Base-by-base conservation (phyloP, 2,113 vertebrate genomes). In the Strigops habroptila region DNA sequence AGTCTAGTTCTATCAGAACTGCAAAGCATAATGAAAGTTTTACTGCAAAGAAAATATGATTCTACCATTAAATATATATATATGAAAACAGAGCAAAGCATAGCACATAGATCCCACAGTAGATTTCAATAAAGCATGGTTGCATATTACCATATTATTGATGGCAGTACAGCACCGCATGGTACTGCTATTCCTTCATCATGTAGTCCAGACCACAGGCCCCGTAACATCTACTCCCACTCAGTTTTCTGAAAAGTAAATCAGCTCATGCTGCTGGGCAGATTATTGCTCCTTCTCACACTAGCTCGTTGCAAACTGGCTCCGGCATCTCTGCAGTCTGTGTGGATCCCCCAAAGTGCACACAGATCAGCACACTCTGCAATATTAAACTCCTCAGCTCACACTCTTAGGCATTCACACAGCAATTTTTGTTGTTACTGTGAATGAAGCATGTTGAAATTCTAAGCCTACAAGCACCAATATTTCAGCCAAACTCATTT, bases 401-500 rank as follows among this genome's bases (percentile, higher is more conserved):
- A 75, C 43, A 8, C 22, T 78, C 73, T 88, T 71, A 69, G 41
- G 46, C 44, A 92, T 82, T 78, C 80, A 71, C 52, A 65, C 18
- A 27, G 48, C 48, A 49, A 68, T 87, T 90, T 89, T 65, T 82
- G 69, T 63, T 74, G 30, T 51, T 94, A 57, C 49, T 90, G 80
- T 94, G 90, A 94, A 91, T 86, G 64, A 90, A 95, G 43, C 57
- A 68, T 65, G 75, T 86, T 91, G 86, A 91, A 96, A 97, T 86
- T 93, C 93, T 81, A 68, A 95, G 91, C 82, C 76, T 73, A 60
- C 69, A 93, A 96, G 86, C 77, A 86, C 92, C 86, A 57, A 91
- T 97, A 95, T 96, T 96, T 97, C 95, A 95, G 78, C 53, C 77
- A 81, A 93, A 82, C 65, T 79, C 93, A 87, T 96, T 92, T 95